phyloP scores from a whole-genome alignment of 2,113 vertebrate species.

The Stomatorhinus ivindoensis region DNA sequence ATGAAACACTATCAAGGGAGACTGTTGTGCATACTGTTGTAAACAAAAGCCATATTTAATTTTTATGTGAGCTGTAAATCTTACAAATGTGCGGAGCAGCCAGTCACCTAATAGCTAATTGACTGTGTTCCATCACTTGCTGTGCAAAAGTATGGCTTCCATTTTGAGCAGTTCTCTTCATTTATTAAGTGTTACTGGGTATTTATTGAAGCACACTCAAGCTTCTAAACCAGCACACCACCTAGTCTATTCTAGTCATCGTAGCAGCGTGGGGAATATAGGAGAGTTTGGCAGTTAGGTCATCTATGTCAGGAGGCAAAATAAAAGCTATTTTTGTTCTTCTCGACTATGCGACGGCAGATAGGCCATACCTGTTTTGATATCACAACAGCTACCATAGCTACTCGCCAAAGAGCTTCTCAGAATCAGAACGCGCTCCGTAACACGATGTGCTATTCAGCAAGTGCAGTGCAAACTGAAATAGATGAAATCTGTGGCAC shows the following conservation, averaged over 20 bases:
- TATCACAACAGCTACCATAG: background rate
- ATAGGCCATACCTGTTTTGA: background rate
- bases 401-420: background rate
- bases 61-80: background rate
- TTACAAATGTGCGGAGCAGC: background rate
- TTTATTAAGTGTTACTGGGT: background rate
- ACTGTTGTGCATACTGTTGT: background rate
- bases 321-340: conserved; percentile 17
- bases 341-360: conserved; percentile 4
- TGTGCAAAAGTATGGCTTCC: background rate
- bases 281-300: conserved; percentile 60
- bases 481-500: background rate
- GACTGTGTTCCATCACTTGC: background rate
- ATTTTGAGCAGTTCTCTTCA: background rate
- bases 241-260: conserved; percentile 3
- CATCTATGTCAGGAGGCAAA: conserved; percentile 44
- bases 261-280: conserved; percentile 44
- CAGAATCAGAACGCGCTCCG: background rate
- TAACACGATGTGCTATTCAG: background rate
- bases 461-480: background rate
- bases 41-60: background rate
- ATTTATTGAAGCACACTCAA: background rate
- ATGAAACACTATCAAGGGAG: background rate
- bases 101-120: background rate
- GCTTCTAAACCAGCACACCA: conserved; percentile 2